These are phyloP conservation scores for Fulica atra DNA, from an alignment of 2,113 vertebrate genomes.

Conservation along the genomic window DNA sequence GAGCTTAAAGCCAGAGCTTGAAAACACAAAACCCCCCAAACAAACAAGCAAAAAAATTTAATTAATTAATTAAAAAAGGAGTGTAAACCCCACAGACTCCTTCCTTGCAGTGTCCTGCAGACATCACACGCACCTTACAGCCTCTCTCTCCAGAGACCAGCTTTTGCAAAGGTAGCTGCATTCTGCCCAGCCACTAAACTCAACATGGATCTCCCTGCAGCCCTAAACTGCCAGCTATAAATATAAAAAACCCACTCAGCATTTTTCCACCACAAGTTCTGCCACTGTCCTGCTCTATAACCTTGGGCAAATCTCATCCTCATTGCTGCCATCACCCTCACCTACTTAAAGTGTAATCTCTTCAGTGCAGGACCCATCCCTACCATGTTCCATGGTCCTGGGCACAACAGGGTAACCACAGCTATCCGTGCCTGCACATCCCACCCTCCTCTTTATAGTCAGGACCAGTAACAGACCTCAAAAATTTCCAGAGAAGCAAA, in stretches of 20 bases:
- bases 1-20: neutral
- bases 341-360: neutral
- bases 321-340: neutral
- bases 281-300: neutral
- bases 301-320: constrained; percentile 13
- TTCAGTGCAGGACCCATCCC: neutral
- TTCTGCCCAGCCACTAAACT: neutral
- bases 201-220: neutral
- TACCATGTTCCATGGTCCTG: rapidly evolving
- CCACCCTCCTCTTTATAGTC: neutral
- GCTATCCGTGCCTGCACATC: neutral
- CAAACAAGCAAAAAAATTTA: neutral
- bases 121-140: neutral
- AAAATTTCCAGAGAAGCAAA: neutral
- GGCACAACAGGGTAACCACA: neutral
- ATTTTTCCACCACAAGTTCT: neutral
- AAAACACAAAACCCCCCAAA: neutral
- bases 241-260: constrained; percentile 41
- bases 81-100: neutral
- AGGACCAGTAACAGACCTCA: neutral
- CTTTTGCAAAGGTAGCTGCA: constrained; percentile 13
- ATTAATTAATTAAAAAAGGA: neutral
- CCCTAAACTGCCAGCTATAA: constrained; percentile 31
- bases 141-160: neutral
- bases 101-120: neutral